Base-by-base conservation (phyloP, 2,888 invertebrate species). In the Kryphioiulus occultus region DNA sequence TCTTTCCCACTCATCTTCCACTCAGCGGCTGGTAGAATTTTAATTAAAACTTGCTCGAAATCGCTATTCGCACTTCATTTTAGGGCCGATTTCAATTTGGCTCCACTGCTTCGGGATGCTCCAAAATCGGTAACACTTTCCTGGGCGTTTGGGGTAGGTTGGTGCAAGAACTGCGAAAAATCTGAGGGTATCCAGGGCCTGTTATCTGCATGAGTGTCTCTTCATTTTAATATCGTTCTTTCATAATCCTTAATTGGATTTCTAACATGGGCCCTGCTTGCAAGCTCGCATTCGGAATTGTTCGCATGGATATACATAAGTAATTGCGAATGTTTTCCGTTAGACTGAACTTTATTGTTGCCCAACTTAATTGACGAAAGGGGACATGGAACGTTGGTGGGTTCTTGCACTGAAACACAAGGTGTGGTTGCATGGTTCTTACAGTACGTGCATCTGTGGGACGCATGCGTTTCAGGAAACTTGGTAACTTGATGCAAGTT, bases 221-320 rank as follows among this genome's bases (percentile, higher is more conserved):
- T 59, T 22, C 22, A n/a, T 59, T 59, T 59, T 59, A 59, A 59
- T 59, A 22, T 59, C 59, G 22, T 59, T 59, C 59, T 59, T 59
- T 59, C 59, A 59, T 59, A 59, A 59, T 22, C 22, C 59, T 59
- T 59, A 59, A 59, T 59, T 59, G 59, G 59, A 59, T 59, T 59
- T 59, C 59, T 59, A 4, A 22, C 59, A 59, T 59, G 59, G 22
- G 22, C 59, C 59, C n/a, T n/a, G n/a, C n/a, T n/a, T 59, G 19
- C 22, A 59, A 22, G 9, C 22, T n/a, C n/a, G 59, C 59, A 59
- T 59, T 59, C 22, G 59, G 59, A 5, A n/a, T 59, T 59, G 59
- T 22, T 59, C 59, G 59, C 59, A 22, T 59, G 59, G 59, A 22
- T 59, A 22, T 59, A 22, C 59, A 59, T 59, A 59, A 59, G 22